Evolutionary conservation across 2,888 invertebrate species (phyloP).

Genomic region (Watsonalla cultraria): DNA sequence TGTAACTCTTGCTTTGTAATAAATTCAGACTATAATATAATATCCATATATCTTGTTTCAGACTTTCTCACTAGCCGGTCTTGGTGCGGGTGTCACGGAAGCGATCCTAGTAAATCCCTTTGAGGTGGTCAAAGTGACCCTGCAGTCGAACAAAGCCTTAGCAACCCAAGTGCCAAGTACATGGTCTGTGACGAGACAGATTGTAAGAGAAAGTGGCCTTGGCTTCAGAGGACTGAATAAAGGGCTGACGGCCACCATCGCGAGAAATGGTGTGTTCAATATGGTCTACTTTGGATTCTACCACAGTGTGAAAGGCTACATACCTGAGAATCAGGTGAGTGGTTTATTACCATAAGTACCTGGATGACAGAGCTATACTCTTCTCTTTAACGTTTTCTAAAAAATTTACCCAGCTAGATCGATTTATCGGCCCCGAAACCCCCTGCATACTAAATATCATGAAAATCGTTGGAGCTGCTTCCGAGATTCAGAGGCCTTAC

Average conservation of each 20-base stretch:
- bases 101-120: slow-evolving; percentile 95
- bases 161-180: slow-evolving; percentile 85
- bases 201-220: slow-evolving; percentile 86
- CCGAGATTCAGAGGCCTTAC: no score
- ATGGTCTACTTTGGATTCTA: slow-evolving; percentile 97
- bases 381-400: no score
- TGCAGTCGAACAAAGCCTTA: slow-evolving; percentile 85
- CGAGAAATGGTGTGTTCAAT: slow-evolving; percentile 94
- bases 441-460: no score
- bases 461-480: no score
- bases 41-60: slow-evolving; percentile 59
- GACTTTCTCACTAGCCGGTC: slow-evolving; percentile 93
- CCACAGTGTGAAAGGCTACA: slow-evolving; percentile 89
- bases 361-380: no score
- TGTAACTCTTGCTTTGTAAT: no score
- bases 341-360: not conserved
- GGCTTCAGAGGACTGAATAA: slow-evolving; percentile 90
- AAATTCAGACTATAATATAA: not conserved
- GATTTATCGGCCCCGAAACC: not conserved
- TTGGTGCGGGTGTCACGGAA: slow-evolving; percentile 94
- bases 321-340: slow-evolving; percentile 82
- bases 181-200: slow-evolving; percentile 87
- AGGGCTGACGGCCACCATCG: slow-evolving; percentile 92
- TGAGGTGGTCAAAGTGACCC: slow-evolving; percentile 96
- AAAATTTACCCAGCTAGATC: not conserved